These are phyloP conservation scores for Thaleichthys pacificus DNA, from an alignment of 2,797 vertebrate genomes.

Conservation along the genomic window DNA sequence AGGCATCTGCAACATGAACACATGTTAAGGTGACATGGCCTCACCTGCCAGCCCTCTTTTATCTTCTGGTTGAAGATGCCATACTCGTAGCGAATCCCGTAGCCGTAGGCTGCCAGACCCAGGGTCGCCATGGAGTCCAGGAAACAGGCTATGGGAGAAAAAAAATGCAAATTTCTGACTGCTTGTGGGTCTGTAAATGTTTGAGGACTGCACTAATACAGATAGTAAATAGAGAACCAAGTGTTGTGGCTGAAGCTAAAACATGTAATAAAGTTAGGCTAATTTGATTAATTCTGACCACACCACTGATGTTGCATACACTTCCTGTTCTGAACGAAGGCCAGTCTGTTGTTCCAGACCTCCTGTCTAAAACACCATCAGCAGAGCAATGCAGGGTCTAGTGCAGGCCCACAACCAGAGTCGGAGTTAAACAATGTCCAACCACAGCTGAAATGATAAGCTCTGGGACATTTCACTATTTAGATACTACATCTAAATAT, in stretches of 20 bases:
- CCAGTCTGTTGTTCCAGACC: neutral
- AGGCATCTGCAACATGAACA: too few relatives aligned
- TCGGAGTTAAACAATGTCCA: too few relatives aligned
- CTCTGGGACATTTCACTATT: too few relatives aligned
- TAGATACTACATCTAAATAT: too few relatives aligned
- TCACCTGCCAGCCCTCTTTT: conserved; percentile 93
- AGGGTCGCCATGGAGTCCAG: conserved; percentile 90
- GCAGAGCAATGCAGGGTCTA: too few relatives aligned
- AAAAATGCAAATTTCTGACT: too few relatives aligned
- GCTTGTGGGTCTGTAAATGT: neutral
- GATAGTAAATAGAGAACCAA: neutral
- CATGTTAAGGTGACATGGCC: neutral
- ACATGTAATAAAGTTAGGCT: too few relatives aligned
- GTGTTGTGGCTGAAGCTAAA: neutral
- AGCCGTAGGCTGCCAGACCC: conserved; percentile 94
- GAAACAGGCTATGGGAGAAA: conserved; percentile 70
- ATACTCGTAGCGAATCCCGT: conserved; percentile 96
- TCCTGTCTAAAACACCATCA: neutral
- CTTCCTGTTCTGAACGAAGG: conserved; percentile 11
- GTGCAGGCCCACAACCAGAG: too few relatives aligned
- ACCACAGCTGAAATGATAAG: too few relatives aligned
- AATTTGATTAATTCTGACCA: too few relatives aligned
- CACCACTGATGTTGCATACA: neutral
- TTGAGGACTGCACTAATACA: neutral
- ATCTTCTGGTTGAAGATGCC: conserved; percentile 99